Percentiles rank a stretch among this genome's conserved stretches.
Evolutionary conservation across 2,888 invertebrate genomes (phyloP).

Genomic region (Pristionchus japonicus): DNA sequence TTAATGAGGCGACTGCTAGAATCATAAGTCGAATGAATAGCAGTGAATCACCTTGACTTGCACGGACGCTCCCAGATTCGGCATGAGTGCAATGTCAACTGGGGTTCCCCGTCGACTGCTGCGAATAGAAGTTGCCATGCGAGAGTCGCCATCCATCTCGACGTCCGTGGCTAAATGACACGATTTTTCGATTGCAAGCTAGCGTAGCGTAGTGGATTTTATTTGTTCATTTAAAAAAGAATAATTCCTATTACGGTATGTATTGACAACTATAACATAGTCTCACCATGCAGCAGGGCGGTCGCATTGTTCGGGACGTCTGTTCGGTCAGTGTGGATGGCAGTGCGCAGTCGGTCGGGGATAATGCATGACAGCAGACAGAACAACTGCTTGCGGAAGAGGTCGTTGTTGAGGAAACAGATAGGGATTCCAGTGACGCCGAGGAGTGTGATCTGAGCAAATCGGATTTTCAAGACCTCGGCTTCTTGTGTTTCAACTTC

Average conservation of each 20-base stretch:
- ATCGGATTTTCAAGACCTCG: too few species aligned
- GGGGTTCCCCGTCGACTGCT: slow-evolving; percentile 31
- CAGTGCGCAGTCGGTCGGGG: neutral
- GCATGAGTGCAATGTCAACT: neutral
- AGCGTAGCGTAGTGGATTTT: too few species aligned
- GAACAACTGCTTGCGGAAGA: slow-evolving; percentile 43
- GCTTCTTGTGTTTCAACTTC: too few species aligned
- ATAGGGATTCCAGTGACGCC: slow-evolving; percentile 42
- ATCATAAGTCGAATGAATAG: neutral
- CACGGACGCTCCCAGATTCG: neutral
- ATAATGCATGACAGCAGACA: slow-evolving; percentile 6
- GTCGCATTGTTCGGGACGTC: neutral
- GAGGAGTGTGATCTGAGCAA: slow-evolving; percentile 10
- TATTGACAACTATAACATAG: too few species aligned
- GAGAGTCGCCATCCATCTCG: slow-evolving; percentile 29
- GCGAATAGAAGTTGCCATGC: neutral
- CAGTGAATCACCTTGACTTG: neutral
- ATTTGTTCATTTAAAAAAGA: too few species aligned
- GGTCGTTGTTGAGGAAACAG: slow-evolving; percentile 46
- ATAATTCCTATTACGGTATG: too few species aligned
- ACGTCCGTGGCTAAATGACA: slow-evolving; percentile 3
- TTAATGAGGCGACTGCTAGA: too few species aligned
- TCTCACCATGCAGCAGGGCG: neutral
- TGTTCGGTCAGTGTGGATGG: neutral
- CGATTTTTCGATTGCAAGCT: too few species aligned